A percentile compares a stretch with the other conserved stretches of the same genome.
phyloP scores from a whole-genome alignment of 1,140 invertebrate genomes.

The Dolichoris vasculosae region DNA sequence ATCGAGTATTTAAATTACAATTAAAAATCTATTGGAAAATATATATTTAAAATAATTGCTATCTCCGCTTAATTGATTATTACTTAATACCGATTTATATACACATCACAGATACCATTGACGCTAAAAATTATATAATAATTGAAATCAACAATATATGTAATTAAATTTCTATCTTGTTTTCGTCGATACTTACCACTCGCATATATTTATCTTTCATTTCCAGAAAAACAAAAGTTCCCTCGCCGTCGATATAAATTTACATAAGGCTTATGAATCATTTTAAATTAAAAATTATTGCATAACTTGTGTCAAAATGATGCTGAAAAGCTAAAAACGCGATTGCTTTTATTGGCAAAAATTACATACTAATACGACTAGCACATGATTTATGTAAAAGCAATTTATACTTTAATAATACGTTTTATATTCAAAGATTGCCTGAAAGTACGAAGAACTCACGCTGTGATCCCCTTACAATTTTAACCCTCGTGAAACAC shows the following conservation, averaged over 20 bases:
- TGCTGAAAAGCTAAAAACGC: not conserved
- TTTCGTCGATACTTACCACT: not conserved
- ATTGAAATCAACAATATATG: not conserved
- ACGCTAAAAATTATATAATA: not conserved
- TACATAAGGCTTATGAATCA: not conserved
- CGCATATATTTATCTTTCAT: not conserved
- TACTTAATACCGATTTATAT: too few relatives aligned
- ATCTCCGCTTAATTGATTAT: too few relatives aligned
- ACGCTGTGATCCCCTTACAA: not conserved
- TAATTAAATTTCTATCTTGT: not conserved
- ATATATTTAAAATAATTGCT: too few relatives aligned
- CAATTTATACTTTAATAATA: conserved; percentile 43
- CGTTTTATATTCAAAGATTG: conserved; percentile 37
- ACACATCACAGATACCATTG: too few relatives aligned
- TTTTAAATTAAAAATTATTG: not conserved
- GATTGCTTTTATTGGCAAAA: not conserved
- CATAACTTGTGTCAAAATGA: not conserved
- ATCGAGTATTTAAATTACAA: too few relatives aligned
- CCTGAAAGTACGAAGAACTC: conserved; percentile 23
- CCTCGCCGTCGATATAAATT: not conserved
- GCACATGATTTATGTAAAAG: conserved; percentile 21
- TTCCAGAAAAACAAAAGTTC: not conserved
- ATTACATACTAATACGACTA: not conserved
- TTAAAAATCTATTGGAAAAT: too few relatives aligned
- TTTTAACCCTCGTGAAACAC: conserved; percentile 6